Evolutionary conservation across 92 coral and sea anemone species (phyloP).

Genomic region (Epizoanthus fatuus): DNA sequence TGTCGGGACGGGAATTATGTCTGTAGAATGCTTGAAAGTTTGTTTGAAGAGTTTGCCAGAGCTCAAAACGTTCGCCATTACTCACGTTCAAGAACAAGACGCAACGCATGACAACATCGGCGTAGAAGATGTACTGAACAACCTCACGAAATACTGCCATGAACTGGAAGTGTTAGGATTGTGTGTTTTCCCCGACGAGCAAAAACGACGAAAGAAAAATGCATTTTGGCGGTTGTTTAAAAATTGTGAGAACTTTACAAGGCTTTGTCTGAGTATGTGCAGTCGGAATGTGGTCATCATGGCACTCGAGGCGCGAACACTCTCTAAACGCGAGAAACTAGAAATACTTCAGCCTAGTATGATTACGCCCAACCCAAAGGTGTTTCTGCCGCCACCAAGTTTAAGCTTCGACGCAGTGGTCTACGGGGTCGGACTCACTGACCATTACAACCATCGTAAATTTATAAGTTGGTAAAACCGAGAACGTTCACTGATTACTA

Average conservation of each 20-base stretch:
- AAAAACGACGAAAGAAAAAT: conserved; percentile 62
- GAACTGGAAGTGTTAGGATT: conserved; percentile 78
- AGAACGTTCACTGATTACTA: neutral
- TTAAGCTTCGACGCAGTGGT: conserved; percentile 78
- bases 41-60: conserved; percentile 70
- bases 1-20: conserved; percentile 23
- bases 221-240: conserved; percentile 73
- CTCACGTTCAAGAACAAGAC: conserved; percentile 53
- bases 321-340: conserved; percentile 59
- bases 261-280: conserved; percentile 67
- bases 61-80: conserved; percentile 73
- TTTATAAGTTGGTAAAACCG: conserved; percentile 6
- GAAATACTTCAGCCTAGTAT: conserved; percentile 81
- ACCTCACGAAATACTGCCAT: conserved; percentile 63
- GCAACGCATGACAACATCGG: conserved; percentile 58
- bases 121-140: conserved; percentile 68
- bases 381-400: conserved; percentile 76
- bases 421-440: conserved; percentile 59
- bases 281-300: conserved; percentile 81
- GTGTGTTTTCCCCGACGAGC: conserved; percentile 72
- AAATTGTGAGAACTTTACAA: conserved; percentile 62
- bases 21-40: conserved; percentile 45
- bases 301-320: conserved; percentile 77
- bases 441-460: conserved; percentile 52
- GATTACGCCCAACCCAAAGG: conserved; percentile 80